Evolutionary conservation across 2,113 vertebrate genomes (phyloP).

Genomic region (Zapornia atra): DNA sequence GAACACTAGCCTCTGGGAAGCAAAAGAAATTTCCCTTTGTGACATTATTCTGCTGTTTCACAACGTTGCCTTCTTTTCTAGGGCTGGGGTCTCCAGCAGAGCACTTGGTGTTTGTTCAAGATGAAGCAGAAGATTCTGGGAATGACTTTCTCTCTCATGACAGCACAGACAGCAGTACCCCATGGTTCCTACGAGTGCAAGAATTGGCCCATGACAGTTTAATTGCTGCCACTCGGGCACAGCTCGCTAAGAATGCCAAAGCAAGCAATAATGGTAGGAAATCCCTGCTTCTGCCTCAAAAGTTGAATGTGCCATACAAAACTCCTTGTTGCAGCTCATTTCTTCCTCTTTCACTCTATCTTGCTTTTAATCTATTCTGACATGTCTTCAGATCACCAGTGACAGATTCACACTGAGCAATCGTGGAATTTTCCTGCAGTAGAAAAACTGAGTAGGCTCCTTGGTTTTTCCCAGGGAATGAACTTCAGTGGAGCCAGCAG

Average conservation of each 20-base stretch:
- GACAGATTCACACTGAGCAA: background rate
- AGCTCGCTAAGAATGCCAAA: constrained; percentile 91
- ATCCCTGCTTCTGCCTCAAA: constrained; percentile 10
- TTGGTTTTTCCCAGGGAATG: background rate
- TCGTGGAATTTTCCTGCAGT: background rate
- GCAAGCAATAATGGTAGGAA: constrained; percentile 85
- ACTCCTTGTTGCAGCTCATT: background rate
- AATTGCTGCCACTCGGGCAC: constrained; percentile 95
- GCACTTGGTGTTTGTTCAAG: constrained; percentile 92
- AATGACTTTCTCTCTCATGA: constrained; percentile 88
- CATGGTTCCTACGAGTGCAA: constrained; percentile 96
- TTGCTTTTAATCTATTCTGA: background rate
- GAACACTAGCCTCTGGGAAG: background rate
- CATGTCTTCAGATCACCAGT: background rate
- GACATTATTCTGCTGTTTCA: background rate
- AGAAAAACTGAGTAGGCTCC: background rate
- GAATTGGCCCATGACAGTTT: constrained; percentile 97
- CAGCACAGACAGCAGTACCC: constrained; percentile 87
- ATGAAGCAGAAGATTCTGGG: constrained; percentile 87
- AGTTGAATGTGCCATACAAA: background rate
- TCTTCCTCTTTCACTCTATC: background rate
- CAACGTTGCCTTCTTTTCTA: constrained; percentile 49
- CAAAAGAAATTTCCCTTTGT: background rate
- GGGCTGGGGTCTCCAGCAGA: constrained; percentile 90
- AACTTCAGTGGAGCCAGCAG: background rate